Conservation (phyloP, 2,113 vertebrate species). For the Heliornis fulica region DNA sequence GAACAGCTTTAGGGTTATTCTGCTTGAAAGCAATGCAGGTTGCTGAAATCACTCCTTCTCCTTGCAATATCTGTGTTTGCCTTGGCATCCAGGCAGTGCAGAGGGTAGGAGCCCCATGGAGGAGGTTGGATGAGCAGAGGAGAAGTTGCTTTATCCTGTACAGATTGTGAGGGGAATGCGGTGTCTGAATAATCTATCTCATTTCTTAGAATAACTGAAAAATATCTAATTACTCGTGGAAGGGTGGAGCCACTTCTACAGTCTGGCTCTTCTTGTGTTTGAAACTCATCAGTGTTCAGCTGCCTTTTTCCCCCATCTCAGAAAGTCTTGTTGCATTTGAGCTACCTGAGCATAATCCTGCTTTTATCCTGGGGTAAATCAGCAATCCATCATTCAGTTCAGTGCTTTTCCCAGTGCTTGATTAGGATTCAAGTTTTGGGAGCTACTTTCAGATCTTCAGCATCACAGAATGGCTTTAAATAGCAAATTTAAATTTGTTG, state of each 20-base stretch:
- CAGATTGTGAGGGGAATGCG: not conserved
- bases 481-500: not conserved
- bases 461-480: not conserved
- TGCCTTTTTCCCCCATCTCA: accelerated
- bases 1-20: not conserved
- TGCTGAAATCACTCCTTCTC: not conserved
- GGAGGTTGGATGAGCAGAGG: not conserved
- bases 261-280: not conserved
- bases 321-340: not conserved
- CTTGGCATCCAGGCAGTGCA: constrained; percentile 31
- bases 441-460: not conserved
- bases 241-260: not conserved
- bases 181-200: not conserved
- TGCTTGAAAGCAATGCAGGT: not conserved
- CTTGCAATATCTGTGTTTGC: constrained; percentile 41
- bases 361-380: not conserved
- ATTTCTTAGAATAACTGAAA: not conserved
- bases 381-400: not conserved
- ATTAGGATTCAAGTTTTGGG: not conserved
- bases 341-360: not conserved
- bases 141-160: not conserved
- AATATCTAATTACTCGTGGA: constrained; percentile 13
- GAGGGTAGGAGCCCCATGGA: not conserved
- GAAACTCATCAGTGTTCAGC: not conserved
- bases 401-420: not conserved